Conservation (phyloP, 2,113 vertebrate species). For the Halichoerus grypus region DNA sequence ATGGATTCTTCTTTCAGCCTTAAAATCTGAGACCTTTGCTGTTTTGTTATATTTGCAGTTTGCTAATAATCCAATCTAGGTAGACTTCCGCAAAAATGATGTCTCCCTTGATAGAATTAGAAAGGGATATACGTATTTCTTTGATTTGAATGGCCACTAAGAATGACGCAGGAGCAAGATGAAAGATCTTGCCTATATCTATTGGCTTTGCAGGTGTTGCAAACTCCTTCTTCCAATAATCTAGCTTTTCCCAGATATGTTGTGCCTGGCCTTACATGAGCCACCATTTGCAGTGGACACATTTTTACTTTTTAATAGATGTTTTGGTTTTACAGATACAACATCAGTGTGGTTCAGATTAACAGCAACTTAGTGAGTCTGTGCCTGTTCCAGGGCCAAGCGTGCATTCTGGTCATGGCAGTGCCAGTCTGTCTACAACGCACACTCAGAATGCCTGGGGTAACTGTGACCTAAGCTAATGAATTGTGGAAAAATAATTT, state of each 20-base stretch:
- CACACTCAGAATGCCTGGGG: conserved; percentile 54
- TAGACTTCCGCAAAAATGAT: background rate
- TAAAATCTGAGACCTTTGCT: background rate
- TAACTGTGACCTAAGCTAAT: conserved; percentile 81
- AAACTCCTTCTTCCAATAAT: background rate
- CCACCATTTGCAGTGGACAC: background rate
- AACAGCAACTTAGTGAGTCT: conserved; percentile 61
- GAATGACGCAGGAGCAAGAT: background rate
- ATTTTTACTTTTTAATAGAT: background rate
- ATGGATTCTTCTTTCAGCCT: background rate
- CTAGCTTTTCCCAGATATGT: background rate
- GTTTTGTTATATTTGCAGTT: background rate
- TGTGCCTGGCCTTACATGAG: too few species aligned
- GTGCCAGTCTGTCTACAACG: background rate
- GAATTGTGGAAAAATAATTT: conserved; percentile 83
- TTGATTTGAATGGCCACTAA: background rate
- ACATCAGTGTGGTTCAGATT: conserved; percentile 11
- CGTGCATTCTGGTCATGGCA: conserved; percentile 42
- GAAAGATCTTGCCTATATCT: background rate
- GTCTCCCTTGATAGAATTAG: background rate
- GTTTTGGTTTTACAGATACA: background rate
- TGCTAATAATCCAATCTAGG: background rate
- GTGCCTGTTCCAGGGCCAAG: conserved; percentile 6
- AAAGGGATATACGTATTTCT: background rate
- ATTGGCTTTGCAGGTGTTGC: background rate